phyloP scores from a whole-genome alignment of 2,113 vertebrate genomes.

The Poeciliopsis prolifica region DNA sequence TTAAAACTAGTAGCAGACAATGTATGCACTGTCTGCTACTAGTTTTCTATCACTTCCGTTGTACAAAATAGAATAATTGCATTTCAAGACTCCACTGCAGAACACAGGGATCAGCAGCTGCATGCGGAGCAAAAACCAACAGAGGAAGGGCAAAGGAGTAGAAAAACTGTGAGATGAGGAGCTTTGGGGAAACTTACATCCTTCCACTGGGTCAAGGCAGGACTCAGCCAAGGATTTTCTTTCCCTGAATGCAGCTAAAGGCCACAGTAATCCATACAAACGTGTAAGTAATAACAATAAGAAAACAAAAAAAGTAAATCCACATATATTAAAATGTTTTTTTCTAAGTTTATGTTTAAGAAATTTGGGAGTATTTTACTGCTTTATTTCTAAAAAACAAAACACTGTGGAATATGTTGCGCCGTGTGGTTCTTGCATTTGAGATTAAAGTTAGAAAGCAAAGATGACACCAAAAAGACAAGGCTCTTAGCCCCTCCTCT shows the following conservation, averaged over 20 bases:
- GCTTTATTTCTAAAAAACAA: not conserved
- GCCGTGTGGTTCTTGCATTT: not conserved
- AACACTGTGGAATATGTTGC: not conserved
- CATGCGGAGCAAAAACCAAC: not conserved
- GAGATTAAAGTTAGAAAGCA: not conserved
- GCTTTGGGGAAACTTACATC: slow-evolving; percentile 35
- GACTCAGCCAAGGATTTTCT: slow-evolving; percentile 38
- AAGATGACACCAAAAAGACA: not conserved
- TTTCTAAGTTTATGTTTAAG: not conserved
- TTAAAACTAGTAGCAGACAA: slow-evolving; percentile 2
- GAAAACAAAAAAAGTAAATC: not conserved
- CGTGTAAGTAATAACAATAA: not conserved
- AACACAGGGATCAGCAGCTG: slow-evolving; percentile 35
- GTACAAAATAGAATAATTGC: slow-evolving; percentile 59
- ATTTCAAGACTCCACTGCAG: slow-evolving; percentile 69
- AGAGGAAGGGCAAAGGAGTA: not conserved
- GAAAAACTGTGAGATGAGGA: slow-evolving; percentile 20
- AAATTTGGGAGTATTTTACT: not conserved
- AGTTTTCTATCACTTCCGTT: slow-evolving; percentile 15
- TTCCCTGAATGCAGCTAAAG: slow-evolving; percentile 29
- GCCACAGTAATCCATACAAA: slow-evolving; percentile 33
- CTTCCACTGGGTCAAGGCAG: slow-evolving; percentile 36
- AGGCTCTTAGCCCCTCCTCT: not conserved
- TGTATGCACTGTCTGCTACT: not conserved
- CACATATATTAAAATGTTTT: not conserved